Evolutionary conservation across 2,888 invertebrate genomes (phyloP).

Genomic region (Luperina testacea): DNA sequence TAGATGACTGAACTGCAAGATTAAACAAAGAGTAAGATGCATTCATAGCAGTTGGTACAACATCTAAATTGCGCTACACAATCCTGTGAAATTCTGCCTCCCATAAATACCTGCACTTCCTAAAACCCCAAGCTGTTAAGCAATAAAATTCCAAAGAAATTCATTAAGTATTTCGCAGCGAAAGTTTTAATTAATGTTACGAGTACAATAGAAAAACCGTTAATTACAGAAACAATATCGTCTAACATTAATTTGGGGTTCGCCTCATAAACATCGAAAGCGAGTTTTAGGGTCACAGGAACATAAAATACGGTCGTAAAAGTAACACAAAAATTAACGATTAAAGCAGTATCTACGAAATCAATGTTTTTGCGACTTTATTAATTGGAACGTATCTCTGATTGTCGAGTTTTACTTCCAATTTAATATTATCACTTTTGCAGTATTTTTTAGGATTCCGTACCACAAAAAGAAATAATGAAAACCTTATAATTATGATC

Average conservation of each 20-base stretch:
- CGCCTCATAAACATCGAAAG: slow-evolving; percentile 76
- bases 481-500: too few species aligned
- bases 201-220: slow-evolving; percentile 59
- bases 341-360: slow-evolving; percentile 29
- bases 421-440: neutral
- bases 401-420: neutral
- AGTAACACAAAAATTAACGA: slow-evolving; percentile 77
- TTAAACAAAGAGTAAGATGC: neutral
- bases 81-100: neutral
- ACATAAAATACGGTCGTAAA: slow-evolving; percentile 79
- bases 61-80: neutral
- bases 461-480: too few species aligned
- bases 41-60: neutral
- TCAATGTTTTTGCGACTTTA: neutral
- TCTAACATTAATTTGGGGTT: slow-evolving; percentile 72
- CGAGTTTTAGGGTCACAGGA: slow-evolving; percentile 72
- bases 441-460: too few species aligned
- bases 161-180: slow-evolving; percentile 40
- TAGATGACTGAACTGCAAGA: neutral
- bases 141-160: slow-evolving; percentile 45
- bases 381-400: neutral
- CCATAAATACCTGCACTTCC: neutral
- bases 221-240: slow-evolving; percentile 69
- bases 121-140: slow-evolving; percentile 3
- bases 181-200: slow-evolving; percentile 62